These are phyloP conservation scores for Gymnocypris eckloni DNA, from an alignment of 2,797 vertebrate species.

Conservation along the genomic window DNA sequence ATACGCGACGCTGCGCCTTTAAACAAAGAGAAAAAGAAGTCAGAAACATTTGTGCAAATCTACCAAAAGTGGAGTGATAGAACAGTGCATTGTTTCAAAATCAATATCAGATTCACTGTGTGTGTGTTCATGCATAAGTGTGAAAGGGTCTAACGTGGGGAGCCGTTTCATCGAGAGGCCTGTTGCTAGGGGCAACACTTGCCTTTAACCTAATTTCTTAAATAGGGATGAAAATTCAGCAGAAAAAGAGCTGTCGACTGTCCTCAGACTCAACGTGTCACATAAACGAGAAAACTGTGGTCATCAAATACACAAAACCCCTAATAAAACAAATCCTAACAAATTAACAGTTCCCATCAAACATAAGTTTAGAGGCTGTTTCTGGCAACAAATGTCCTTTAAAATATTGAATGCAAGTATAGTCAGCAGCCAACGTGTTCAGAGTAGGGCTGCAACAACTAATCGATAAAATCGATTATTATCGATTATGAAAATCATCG, in stretches of 20 bases:
- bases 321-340: neutral
- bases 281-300: neutral
- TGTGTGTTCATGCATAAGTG: slow-evolving; percentile 30
- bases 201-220: slow-evolving; percentile 77
- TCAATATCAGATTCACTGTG: slow-evolving; percentile 14
- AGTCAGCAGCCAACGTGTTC: neutral
- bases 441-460: no score
- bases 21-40: slow-evolving; percentile 31
- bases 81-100: slow-evolving; percentile 1
- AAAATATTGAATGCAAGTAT: neutral
- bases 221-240: slow-evolving; percentile 55
- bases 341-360: neutral
- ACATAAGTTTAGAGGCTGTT: neutral
- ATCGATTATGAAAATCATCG: no score
- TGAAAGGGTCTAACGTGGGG: slow-evolving; percentile 66
- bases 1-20: slow-evolving; percentile 73
- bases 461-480: no score
- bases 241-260: slow-evolving; percentile 46
- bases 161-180: slow-evolving; percentile 74
- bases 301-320: neutral
- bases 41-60: neutral
- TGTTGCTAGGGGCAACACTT: slow-evolving; percentile 81
- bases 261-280: slow-evolving; percentile 50
- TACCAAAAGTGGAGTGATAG: slow-evolving; percentile 10
- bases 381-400: neutral